These are phyloP conservation scores for Cyclopterus lumpus DNA, from an alignment of 2,797 vertebrate species.

Conservation along the genomic window DNA sequence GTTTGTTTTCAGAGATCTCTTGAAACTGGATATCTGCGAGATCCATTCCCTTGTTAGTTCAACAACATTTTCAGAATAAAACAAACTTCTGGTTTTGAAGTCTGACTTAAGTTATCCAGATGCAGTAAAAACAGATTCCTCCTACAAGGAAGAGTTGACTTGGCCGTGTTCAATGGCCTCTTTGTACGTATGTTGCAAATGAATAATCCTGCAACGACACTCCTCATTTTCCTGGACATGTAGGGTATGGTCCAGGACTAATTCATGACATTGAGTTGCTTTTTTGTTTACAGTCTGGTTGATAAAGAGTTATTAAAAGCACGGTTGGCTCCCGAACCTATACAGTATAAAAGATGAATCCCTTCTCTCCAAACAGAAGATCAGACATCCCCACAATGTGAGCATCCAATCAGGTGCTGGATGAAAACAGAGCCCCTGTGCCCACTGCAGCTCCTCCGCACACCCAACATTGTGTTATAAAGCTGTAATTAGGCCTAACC, in stretches of 20 bases:
- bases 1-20: background rate
- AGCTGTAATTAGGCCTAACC: conserved; percentile 23
- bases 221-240: background rate
- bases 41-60: background rate
- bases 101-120: background rate
- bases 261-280: too few species aligned
- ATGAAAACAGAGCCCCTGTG: background rate
- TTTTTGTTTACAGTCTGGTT: background rate
- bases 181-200: too few species aligned
- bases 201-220: background rate
- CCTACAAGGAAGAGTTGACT: background rate
- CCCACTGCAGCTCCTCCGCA: background rate
- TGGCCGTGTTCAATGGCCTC: background rate
- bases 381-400: background rate
- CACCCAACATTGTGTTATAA: conserved; percentile 9
- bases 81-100: background rate
- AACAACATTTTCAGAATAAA: background rate
- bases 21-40: background rate
- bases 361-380: background rate
- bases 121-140: background rate
- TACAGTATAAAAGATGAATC: background rate
- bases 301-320: background rate
- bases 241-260: too few species aligned
- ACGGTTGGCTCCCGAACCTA: background rate
- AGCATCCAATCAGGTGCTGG: conserved; percentile 24